Percentiles rank a stretch among this genome's conserved stretches.
Evolutionary conservation across 2,113 vertebrate genomes (phyloP).

Genomic region (Bos taurus): ARS-UCD2.0 NC_037352.1:34715501-34716000

Average conservation of each 20-base stretch:
- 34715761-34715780: rapidly evolving
- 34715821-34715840: rapidly evolving
- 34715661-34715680: rapidly evolving
- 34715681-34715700: neutral
- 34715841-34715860: rapidly evolving
- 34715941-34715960: neutral
- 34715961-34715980: neutral
- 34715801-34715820: neutral
- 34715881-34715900: neutral
- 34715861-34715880: neutral
- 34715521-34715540: neutral
- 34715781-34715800: neutral
- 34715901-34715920: neutral
- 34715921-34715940: rapidly evolving
- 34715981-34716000: neutral
- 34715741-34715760: neutral
- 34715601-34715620: neutral
- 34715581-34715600: neutral
- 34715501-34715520: rapidly evolving
- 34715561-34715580: neutral
- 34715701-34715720: neutral
- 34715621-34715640: neutral
- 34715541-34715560: neutral
- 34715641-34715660: neutral
- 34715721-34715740: neutral